phyloP scores from a whole-genome alignment of 2,113 vertebrate species.

The Pterophyllum scalare region DNA sequence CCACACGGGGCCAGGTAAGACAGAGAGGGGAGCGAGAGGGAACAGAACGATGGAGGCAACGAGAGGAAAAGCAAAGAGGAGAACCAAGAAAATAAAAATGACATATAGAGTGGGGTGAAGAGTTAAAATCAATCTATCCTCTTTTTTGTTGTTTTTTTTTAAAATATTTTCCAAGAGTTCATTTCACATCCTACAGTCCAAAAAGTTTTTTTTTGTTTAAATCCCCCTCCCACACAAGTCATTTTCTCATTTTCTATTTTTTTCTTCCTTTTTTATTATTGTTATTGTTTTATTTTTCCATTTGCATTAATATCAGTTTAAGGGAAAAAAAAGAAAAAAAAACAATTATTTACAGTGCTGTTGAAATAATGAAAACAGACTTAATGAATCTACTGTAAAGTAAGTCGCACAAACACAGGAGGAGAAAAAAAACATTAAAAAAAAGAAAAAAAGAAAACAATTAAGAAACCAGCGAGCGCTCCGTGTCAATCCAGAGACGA shows the following conservation, averaged over 20 bases:
- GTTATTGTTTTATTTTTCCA: conserved; percentile 76
- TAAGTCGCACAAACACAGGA: conserved; percentile 93
- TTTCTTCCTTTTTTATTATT: conserved; percentile 76
- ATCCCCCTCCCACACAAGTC: conserved; percentile 71
- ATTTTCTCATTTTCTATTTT: conserved; percentile 77
- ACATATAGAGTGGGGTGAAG: conserved; percentile 44
- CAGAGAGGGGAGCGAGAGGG: neutral
- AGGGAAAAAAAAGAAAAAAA: conserved; percentile 65
- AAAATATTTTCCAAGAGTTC: conserved; percentile 87
- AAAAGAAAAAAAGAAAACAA: conserved; percentile 62
- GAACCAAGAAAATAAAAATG: conserved; percentile 52
- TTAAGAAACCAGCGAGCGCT: conserved; percentile 80
- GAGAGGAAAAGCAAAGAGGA: conserved; percentile 53
- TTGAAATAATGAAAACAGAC: conserved; percentile 98
- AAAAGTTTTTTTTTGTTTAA: conserved; percentile 57
- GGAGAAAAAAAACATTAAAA: conserved; percentile 33
- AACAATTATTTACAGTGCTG: conserved; percentile 99
- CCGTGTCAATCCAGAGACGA: conserved; percentile 86
- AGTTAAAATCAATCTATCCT: conserved; percentile 84
- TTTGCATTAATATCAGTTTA: conserved; percentile 84
- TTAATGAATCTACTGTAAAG: conserved; percentile 98
- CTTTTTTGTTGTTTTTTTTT: conserved; percentile 43
- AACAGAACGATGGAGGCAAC: conserved; percentile 29
- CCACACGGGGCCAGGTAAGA: conserved; percentile 21
- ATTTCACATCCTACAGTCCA: conserved; percentile 85